A percentile compares a stretch with the other conserved stretches of the same genome.
These are phyloP conservation scores for Pectinophora gossypiella DNA, from an alignment of 1,140 invertebrate genomes.

Conservation along the genomic window DNA sequence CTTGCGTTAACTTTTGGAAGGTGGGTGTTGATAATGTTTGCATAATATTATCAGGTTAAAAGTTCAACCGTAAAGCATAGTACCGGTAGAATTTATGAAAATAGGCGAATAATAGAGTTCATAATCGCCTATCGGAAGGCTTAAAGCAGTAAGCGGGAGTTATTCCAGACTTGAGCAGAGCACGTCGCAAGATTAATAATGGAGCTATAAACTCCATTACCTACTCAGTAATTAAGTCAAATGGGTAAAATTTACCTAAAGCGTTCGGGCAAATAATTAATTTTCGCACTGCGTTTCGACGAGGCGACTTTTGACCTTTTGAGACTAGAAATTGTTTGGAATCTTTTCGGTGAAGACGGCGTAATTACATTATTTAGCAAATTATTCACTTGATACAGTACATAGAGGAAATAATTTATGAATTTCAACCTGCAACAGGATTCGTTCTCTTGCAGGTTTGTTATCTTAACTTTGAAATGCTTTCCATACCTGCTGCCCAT, in stretches of 20 bases:
- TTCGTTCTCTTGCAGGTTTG: too few species aligned
- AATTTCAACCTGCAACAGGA: too few species aligned
- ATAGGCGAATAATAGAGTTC: constrained; percentile 19
- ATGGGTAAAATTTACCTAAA: constrained; percentile 56
- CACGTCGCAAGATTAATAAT: constrained; percentile 58
- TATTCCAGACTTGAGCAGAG: constrained; percentile 11
- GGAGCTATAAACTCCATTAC: constrained; percentile 58
- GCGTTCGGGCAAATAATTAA: constrained; percentile 47
- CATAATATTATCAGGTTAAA: too few species aligned
- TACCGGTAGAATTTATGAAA: constrained; percentile 6
- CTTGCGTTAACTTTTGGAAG: too few species aligned
- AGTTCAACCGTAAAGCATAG: too few species aligned
- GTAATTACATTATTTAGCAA: background rate
- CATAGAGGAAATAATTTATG: too few species aligned
- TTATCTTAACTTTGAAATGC: too few species aligned
- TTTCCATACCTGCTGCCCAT: too few species aligned
- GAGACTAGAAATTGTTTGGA: background rate
- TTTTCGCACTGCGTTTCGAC: constrained; percentile 22
- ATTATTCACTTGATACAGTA: too few species aligned
- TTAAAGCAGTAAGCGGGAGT: constrained; percentile 10
- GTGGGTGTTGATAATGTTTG: too few species aligned
- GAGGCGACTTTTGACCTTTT: background rate
- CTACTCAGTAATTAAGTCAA: constrained; percentile 59
- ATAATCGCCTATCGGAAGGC: constrained; percentile 21
- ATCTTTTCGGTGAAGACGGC: background rate